These are phyloP conservation scores for Gnatocerus cornutus DNA, from an alignment of 2,888 invertebrate species.

Conservation along the genomic window DNA sequence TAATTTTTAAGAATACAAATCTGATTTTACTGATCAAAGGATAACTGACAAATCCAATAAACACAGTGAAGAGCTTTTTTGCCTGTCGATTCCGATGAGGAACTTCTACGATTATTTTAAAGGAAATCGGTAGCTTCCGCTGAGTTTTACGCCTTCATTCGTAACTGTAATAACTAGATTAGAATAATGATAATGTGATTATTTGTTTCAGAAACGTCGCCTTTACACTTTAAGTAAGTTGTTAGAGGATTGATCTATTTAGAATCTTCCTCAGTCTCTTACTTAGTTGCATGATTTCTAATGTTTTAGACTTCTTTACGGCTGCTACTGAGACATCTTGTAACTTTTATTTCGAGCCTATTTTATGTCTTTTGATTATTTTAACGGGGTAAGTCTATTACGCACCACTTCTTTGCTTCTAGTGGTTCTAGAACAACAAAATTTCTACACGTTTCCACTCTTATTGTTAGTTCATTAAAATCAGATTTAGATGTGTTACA, in stretches of 20 bases:
- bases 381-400: background rate
- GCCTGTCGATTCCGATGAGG: slow-evolving; percentile 22
- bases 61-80: slow-evolving; percentile 25
- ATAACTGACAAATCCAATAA: slow-evolving; percentile 52
- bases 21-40: slow-evolving; percentile 48
- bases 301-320: slow-evolving; percentile 21
- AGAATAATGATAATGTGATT: slow-evolving; percentile 43
- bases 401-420: background rate
- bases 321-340: background rate
- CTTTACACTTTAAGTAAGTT: slow-evolving; percentile 63
- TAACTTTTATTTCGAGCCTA: background rate
- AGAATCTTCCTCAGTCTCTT: slow-evolving; percentile 40
- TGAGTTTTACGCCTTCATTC: slow-evolving; percentile 12
- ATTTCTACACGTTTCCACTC: no score
- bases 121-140: slow-evolving; percentile 17
- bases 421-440: no score
- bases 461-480: no score
- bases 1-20: slow-evolving; percentile 21
- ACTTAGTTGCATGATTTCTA: slow-evolving; percentile 40
- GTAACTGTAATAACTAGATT: slow-evolving; percentile 24
- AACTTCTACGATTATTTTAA: slow-evolving; percentile 27
- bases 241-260: slow-evolving; percentile 40
- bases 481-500: no score
- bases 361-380: background rate
- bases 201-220: slow-evolving; percentile 62